Percentiles rank a stretch among this genome's conserved stretches.
Conservation (phyloP, 2,888 invertebrate genomes). For the Iselma pallidipennis region DNA sequence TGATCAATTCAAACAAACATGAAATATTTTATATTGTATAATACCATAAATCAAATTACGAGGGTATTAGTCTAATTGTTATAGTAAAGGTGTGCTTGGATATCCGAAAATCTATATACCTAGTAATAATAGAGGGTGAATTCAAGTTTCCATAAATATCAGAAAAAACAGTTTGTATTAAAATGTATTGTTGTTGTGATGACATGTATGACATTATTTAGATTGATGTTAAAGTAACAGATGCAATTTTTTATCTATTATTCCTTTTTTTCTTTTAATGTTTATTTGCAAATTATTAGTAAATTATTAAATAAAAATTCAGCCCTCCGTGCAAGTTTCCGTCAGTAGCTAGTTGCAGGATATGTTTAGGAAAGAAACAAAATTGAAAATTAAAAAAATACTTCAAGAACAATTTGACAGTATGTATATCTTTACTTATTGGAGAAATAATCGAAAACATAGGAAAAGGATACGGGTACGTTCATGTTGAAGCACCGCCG, state of each 20-base stretch:
- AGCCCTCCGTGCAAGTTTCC: no score
- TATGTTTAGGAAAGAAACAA: no score
- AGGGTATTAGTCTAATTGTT: not conserved
- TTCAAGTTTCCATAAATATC: not conserved
- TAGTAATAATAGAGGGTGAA: not conserved
- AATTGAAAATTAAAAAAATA: no score
- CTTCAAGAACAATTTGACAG: no score
- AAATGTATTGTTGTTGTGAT: not conserved
- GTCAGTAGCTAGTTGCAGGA: no score
- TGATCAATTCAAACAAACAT: not conserved
- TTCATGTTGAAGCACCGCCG: no score
- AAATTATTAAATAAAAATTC: not conserved
- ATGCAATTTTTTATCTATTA: not conserved
- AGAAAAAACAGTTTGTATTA: not conserved
- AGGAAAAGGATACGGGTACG: no score
- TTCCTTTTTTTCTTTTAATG: no score
- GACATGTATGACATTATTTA: not conserved
- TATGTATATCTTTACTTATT: no score
- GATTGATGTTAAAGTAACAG: not conserved
- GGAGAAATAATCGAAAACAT: no score
- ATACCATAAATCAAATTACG: constrained; percentile 8
- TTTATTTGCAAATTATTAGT: not conserved
- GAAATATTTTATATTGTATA: not conserved
- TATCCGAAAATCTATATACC: not conserved
- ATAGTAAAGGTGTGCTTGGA: not conserved